Base-by-base conservation (phyloP, 2,888 invertebrate species). In the Thymelicus lineola region DNA sequence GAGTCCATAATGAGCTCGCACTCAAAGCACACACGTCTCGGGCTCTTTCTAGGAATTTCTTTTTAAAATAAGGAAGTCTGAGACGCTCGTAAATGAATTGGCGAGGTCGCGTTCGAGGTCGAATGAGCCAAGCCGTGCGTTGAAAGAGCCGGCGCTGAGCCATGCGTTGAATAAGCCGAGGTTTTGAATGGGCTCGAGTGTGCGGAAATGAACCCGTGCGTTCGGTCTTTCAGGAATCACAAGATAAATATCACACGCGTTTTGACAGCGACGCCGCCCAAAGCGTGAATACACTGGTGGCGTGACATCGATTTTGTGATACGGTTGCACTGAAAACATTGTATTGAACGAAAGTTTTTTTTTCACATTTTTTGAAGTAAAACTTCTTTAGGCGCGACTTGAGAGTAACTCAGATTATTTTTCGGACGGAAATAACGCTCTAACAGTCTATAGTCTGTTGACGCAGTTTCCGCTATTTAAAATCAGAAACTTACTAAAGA, bases 1-100 rank as follows among this genome's bases (percentile, higher is more conserved):
- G 80, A 82, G 79, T 79, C 82, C 76, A 80, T 86, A 88, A 87
- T 86, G 85, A 90, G 87, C 89, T 81, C 82, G 80, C 81, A 82
- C 86, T 87, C 84, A 84, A 83, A 83, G 85, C 86, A 82, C 82
- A 81, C 80, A 84, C 85, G 84, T 82, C 80, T 81, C 77, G 75
- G 78, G 78, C 77, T 36, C 80, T 83, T 83, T 85, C 82, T 83
- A 82, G 85, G 82, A 86, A 84, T 80, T 88, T 80, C 82, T 82
- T 79, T 85, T 86, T 82, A 80, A 80, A 80, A 79, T 79, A 78
- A 82, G 76, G 77, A 77, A 72, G 76, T 75, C 76, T 76, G 80
- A 82, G 84, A 80, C 77, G 81, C 74, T 76, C 76, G 79, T 80
- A 77, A 82, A 82, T 82, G 82, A 81, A 82, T 81, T 82, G 80